Evolutionary conservation across 1,140 invertebrate species (phyloP).

Genomic region (Bombus consobrinus): DNA sequence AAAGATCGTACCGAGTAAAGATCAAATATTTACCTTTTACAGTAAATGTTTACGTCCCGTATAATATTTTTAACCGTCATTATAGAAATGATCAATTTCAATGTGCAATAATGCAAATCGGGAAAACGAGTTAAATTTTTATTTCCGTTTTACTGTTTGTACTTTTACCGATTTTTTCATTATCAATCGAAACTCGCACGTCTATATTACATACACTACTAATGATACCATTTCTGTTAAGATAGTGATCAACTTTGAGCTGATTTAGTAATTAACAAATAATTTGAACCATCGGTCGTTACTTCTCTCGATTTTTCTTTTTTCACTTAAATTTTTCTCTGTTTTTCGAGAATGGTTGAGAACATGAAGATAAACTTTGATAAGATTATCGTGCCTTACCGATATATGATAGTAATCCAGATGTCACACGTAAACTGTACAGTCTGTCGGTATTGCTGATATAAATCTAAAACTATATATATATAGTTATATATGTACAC

Average conservation of each 20-base stretch:
- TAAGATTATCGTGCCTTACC: conserved; percentile 71
- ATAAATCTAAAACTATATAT: background rate
- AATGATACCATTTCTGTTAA: background rate
- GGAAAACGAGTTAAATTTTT: background rate
- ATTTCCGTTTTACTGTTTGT: background rate
- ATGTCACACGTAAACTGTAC: background rate
- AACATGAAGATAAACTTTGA: conserved; percentile 69
- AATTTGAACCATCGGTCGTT: too few relatives aligned
- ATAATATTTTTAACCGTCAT: background rate
- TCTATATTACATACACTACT: background rate
- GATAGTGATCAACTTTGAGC: background rate
- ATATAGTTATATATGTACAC: background rate
- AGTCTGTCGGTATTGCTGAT: background rate
- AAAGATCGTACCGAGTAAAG: conserved; percentile 36
- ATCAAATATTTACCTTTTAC: conserved; percentile 63
- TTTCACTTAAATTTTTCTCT: background rate
- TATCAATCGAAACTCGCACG: background rate
- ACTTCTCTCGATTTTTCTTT: background rate
- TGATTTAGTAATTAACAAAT: background rate
- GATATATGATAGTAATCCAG: conserved; percentile 22
- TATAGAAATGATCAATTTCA: background rate
- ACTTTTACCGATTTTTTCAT: background rate
- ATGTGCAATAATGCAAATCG: background rate
- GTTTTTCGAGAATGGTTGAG: background rate
- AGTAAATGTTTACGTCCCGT: background rate